A percentile compares a stretch with the other conserved stretches of the same genome.
phyloP scores from a whole-genome alignment of 2,113 vertebrate species.

The Rafetus swinhoei region DNA sequence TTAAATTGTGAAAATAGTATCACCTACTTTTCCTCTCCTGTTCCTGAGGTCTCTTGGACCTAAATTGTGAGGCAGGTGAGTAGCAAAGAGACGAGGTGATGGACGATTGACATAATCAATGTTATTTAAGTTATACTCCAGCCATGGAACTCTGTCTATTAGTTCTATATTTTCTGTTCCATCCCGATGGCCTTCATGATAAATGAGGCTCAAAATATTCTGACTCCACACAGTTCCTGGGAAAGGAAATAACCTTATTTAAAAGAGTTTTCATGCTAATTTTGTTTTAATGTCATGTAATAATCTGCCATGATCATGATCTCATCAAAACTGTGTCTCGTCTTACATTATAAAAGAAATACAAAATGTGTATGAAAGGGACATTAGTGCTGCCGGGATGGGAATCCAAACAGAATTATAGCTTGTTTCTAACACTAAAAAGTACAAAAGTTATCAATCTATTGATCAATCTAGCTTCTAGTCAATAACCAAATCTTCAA shows the following conservation, averaged over 20 bases:
- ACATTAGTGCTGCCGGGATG: not conserved
- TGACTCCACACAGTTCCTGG: constrained; percentile 74
- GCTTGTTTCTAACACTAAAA: not conserved
- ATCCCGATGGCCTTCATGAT: constrained; percentile 60
- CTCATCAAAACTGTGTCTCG: not conserved
- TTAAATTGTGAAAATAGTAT: too few relatives aligned
- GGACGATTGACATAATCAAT: not conserved
- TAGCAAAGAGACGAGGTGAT: too few relatives aligned
- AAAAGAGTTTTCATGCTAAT: not conserved
- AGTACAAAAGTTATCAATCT: too few relatives aligned
- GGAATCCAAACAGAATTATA: not conserved
- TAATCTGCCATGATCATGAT: not conserved
- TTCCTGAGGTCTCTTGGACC: too few relatives aligned
- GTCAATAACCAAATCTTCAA: not conserved
- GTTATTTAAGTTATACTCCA: not conserved
- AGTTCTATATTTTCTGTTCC: not conserved
- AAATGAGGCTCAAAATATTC: constrained; percentile 70
- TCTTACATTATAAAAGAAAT: not conserved
- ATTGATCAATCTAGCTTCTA: too few relatives aligned
- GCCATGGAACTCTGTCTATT: not conserved
- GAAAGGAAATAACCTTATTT: not conserved
- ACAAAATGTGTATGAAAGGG: not conserved
- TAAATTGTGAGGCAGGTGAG: too few relatives aligned
- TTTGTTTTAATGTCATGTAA: not conserved
- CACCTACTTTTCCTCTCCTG: too few relatives aligned